Percentiles rank a stretch among this genome's conserved stretches.
These are phyloP conservation scores for Halcyon smyrnensis DNA, from an alignment of 2,797 vertebrate species.

Conservation along the genomic window DNA sequence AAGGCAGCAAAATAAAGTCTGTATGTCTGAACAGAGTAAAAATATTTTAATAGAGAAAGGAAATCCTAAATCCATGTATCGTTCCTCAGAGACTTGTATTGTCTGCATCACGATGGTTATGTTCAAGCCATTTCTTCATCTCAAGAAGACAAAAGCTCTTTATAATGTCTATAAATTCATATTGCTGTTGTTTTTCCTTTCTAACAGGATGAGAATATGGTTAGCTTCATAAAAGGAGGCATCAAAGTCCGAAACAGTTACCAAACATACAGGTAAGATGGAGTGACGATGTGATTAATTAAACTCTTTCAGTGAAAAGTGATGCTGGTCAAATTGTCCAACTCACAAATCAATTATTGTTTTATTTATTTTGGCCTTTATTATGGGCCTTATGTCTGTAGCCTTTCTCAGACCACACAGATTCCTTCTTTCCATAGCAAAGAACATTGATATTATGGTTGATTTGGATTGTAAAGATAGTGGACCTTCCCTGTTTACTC, in stretches of 20 bases:
- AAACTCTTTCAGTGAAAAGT: not conserved
- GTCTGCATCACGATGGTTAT: not conserved
- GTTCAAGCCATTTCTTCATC: not conserved
- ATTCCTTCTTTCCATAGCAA: not conserved
- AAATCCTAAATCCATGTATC: not conserved
- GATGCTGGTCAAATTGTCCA: not conserved
- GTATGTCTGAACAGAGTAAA: not conserved
- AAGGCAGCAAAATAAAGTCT: not conserved
- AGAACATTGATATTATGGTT: not conserved
- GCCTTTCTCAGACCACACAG: not conserved
- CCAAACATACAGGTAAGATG: constrained; percentile 94
- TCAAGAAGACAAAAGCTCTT: constrained; percentile 4
- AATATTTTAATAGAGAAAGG: not conserved
- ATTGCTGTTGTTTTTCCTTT: constrained; percentile 23
- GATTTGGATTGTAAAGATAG: not conserved
- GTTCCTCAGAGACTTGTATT: not conserved
- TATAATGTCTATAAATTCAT: not conserved
- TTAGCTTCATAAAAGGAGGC: constrained; percentile 98
- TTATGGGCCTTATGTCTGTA: not conserved
- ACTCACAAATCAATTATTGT: not conserved
- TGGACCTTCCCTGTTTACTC: not conserved
- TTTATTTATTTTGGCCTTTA: not conserved
- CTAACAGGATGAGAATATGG: constrained; percentile 97
- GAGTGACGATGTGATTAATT: not conserved
- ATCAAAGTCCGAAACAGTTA: constrained; percentile 98